Evolutionary conservation across 2,888 invertebrate species (phyloP).

Genomic region (Bombylius discolor): DNA sequence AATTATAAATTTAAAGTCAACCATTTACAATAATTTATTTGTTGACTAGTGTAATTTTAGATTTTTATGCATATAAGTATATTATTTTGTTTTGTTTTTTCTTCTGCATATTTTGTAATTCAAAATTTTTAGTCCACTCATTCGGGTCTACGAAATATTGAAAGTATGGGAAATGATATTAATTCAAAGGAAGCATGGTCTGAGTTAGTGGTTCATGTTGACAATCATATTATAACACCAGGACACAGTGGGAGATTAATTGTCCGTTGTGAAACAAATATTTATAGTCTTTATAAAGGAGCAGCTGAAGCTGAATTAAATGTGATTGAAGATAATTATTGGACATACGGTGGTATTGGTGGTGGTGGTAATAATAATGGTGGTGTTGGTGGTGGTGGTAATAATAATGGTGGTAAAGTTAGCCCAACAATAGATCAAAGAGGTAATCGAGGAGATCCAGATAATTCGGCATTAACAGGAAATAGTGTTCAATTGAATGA

Average conservation of each 20-base stretch:
- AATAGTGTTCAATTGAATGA: background rate
- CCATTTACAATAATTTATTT: too few species aligned
- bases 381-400: too few species aligned
- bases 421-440: constrained; percentile 17
- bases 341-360: constrained; percentile 8
- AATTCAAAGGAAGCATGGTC: constrained; percentile 16
- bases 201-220: constrained; percentile 15
- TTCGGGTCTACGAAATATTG: constrained; percentile 12
- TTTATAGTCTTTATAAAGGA: constrained; percentile 15
- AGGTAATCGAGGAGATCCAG: constrained; percentile 16
- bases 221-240: constrained; percentile 13
- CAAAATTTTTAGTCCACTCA: constrained; percentile 13
- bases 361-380: background rate
- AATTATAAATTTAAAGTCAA: too few species aligned
- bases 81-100: background rate
- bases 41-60: background rate
- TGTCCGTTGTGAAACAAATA: constrained; percentile 17
- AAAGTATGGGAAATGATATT: constrained; percentile 2
- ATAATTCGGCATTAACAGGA: constrained; percentile 16
- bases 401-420: constrained; percentile 7
- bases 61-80: background rate
- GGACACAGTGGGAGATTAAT: constrained; percentile 10
- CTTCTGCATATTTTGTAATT: background rate
- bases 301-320: constrained; percentile 13
- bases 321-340: constrained; percentile 12